Conservation (phyloP, 1,140 invertebrate species). For the Rhopalosiphum maidis region DNA sequence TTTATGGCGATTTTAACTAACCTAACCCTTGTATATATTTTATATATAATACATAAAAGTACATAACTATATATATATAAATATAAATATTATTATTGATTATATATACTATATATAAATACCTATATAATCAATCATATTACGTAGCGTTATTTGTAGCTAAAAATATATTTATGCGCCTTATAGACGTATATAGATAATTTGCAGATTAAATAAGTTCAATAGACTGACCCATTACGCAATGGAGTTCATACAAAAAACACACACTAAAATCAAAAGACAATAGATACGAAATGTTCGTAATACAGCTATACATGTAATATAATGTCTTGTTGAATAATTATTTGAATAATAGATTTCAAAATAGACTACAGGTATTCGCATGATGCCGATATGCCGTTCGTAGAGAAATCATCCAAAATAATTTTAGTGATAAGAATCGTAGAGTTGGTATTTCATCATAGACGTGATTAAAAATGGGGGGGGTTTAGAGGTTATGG, state of each 20-base stretch:
- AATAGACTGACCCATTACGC: neutral
- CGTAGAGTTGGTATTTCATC: neutral
- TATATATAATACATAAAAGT: too few relatives aligned
- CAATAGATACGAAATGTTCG: neutral
- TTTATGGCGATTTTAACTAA: too few relatives aligned
- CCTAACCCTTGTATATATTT: too few relatives aligned
- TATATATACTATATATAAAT: too few relatives aligned
- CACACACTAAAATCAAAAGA: neutral
- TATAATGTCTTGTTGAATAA: neutral
- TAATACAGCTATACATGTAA: neutral
- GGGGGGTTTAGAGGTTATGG: neutral
- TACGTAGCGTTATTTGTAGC: neutral
- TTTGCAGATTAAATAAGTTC: neutral
- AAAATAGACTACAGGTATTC: neutral
- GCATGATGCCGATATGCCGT: neutral
- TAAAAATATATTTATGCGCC: neutral
- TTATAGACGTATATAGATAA: neutral
- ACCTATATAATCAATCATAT: too few relatives aligned
- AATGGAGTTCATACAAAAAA: neutral
- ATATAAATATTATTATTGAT: too few relatives aligned
- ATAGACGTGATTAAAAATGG: neutral
- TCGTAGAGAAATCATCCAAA: neutral
- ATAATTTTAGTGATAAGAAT: neutral
- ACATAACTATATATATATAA: too few relatives aligned
- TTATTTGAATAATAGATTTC: neutral